A percentile compares a stretch with the other conserved stretches of the same genome.
Conservation (phyloP, 1,140 invertebrate species). For the Amyelois transitella region DNA sequence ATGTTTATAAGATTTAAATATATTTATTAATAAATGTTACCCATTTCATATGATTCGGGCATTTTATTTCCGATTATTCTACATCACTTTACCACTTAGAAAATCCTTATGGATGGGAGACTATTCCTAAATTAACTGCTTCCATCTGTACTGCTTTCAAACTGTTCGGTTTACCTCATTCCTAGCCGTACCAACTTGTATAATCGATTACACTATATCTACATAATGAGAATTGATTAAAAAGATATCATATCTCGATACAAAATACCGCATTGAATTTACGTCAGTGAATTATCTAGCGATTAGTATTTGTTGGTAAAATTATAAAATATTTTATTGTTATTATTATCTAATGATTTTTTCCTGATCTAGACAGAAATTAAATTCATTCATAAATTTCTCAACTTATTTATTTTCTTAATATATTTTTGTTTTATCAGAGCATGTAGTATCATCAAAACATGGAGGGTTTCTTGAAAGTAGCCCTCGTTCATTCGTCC, state of each 20-base stretch:
- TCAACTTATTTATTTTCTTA: too few species aligned
- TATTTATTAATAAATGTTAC: too few species aligned
- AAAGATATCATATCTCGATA: background rate
- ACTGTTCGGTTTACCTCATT: background rate
- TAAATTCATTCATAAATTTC: too few species aligned
- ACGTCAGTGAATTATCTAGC: conserved; percentile 4
- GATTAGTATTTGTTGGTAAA: background rate
- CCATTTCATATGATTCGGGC: background rate
- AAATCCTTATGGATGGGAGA: background rate
- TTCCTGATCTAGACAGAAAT: too few species aligned
- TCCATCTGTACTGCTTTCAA: background rate
- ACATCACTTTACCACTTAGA: background rate
- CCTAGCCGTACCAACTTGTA: background rate
- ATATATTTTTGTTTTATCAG: too few species aligned
- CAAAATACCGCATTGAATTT: conserved; percentile 11
- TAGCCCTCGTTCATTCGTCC: too few species aligned
- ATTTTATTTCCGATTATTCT: background rate
- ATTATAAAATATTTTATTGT: background rate
- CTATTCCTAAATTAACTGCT: background rate
- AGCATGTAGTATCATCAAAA: too few species aligned
- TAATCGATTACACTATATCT: background rate
- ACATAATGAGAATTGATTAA: conserved; percentile 6
- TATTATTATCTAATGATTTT: too few species aligned
- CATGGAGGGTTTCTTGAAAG: too few species aligned
- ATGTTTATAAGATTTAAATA: too few species aligned